These are phyloP conservation scores for Hypena proboscidalis DNA, from an alignment of 2,888 invertebrate species.

Conservation along the genomic window DNA sequence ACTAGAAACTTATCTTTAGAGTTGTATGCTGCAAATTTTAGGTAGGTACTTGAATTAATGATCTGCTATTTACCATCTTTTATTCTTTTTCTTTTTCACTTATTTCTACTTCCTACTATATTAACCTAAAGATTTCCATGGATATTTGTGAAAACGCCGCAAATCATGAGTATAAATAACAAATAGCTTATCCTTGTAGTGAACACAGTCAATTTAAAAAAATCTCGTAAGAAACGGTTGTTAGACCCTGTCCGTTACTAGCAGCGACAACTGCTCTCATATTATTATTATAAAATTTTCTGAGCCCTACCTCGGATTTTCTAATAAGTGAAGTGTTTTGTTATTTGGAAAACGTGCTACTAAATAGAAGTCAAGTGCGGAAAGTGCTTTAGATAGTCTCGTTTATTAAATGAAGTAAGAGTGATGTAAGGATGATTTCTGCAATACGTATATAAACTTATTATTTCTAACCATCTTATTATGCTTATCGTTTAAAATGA, in stretches of 20 bases:
- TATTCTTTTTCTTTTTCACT: too few species aligned
- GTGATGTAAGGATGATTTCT: slow-evolving; percentile 15
- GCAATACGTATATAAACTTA: too few species aligned
- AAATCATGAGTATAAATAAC: slow-evolving; percentile 49
- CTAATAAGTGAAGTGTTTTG: slow-evolving; percentile 62
- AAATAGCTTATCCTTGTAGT: slow-evolving; percentile 52
- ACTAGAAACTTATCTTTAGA: too few species aligned
- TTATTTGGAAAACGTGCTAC: slow-evolving; percentile 37
- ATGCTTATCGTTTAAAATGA: too few species aligned
- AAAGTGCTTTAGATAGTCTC: too few species aligned
- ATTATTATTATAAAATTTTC: slow-evolving; percentile 68
- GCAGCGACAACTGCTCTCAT: slow-evolving; percentile 46
- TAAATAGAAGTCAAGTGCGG: slow-evolving; percentile 14
- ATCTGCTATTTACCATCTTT: too few species aligned
- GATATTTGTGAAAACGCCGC: slow-evolving; percentile 38
- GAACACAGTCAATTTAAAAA: slow-evolving; percentile 61
- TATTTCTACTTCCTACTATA: too few species aligned
- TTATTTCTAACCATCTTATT: too few species aligned
- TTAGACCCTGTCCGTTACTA: slow-evolving; percentile 42
- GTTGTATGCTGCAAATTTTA: too few species aligned
- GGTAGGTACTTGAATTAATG: too few species aligned
- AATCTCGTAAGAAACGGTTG: slow-evolving; percentile 62
- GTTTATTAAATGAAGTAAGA: slow-evolving; percentile 30
- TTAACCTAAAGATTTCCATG: neutral
- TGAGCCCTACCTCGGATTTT: slow-evolving; percentile 56